phyloP scores from a whole-genome alignment of 2,888 invertebrate species.

The Sinodicranocentrus sp. region DNA sequence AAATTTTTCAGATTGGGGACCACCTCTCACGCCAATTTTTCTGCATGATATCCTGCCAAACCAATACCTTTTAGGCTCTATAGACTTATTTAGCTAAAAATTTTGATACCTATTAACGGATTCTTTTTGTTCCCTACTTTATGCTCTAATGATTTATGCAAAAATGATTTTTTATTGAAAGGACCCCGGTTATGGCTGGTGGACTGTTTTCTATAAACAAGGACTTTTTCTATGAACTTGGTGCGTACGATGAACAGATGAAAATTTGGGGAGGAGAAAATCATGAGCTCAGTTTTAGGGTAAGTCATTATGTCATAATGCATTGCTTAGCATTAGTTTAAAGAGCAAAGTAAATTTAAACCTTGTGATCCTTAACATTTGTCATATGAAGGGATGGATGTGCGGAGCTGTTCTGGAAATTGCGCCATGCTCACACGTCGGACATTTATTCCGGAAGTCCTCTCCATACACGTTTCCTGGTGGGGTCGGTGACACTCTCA shows the following conservation, averaged over 20 bases:
- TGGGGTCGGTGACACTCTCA: conserved; percentile 91
- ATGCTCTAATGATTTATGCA: no score
- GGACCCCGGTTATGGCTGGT: conserved; percentile 87
- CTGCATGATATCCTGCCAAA: no score
- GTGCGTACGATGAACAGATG: conserved; percentile 84
- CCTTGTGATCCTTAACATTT: not conserved
- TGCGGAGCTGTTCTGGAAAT: conserved; percentile 95
- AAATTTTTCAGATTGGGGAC: no score
- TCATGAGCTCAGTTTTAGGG: conserved; percentile 96
- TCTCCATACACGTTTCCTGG: conserved; percentile 97
- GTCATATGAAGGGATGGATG: conserved; percentile 87
- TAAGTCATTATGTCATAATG: conserved; percentile 78
- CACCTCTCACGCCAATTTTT: no score
- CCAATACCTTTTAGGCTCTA: no score
- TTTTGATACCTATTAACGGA: no score
- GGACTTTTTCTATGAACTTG: conserved; percentile 91
- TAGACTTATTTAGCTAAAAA: no score
- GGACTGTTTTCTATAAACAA: conserved; percentile 94
- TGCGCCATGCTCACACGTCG: conserved; percentile 95
- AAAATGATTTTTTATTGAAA: no score
- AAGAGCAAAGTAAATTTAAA: no score
- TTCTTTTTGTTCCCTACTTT: no score
- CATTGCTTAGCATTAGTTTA: no score
- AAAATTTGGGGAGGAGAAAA: conserved; percentile 99
- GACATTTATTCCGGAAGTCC: conserved; percentile 93